Percentiles rank a stretch among this genome's conserved stretches.
These are phyloP conservation scores for Rhineura floridana DNA, from an alignment of 2,113 vertebrate genomes.

Conservation along the genomic window DNA sequence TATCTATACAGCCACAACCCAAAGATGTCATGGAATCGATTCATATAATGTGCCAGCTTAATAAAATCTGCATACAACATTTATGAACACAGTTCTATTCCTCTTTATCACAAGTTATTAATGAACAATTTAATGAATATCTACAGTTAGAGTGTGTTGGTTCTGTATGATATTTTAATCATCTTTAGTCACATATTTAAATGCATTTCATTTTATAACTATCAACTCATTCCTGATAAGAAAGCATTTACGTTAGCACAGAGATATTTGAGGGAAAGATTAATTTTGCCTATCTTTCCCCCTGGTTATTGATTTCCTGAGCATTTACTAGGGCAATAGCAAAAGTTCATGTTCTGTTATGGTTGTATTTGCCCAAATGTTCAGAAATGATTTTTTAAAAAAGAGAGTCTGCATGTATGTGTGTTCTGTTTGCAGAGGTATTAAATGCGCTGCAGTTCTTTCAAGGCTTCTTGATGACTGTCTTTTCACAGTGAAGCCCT, in stretches of 20 bases:
- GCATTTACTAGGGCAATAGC: constrained; percentile 57
- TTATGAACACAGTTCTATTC: constrained; percentile 84
- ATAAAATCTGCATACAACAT: constrained; percentile 86
- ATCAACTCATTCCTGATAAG: constrained; percentile 70
- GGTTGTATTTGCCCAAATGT: constrained; percentile 55
- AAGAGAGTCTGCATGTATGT: fast-evolving
- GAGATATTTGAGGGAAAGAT: constrained; percentile 63
- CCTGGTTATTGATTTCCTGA: constrained; percentile 71
- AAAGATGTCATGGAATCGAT: constrained; percentile 80
- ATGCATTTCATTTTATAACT: constrained; percentile 74
- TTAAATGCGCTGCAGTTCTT: constrained; percentile 4
- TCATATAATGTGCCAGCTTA: constrained; percentile 81
- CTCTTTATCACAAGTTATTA: constrained; percentile 84
- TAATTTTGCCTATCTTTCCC: constrained; percentile 54
- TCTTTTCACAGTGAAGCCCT: constrained; percentile 30
- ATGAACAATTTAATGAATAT: constrained; percentile 88
- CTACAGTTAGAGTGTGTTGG: constrained; percentile 76
- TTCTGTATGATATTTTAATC: constrained; percentile 82
- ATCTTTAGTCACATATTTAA: constrained; percentile 75
- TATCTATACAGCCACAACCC: constrained; percentile 78
- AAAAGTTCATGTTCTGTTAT: constrained; percentile 45
- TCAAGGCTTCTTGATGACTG: constrained; percentile 44
- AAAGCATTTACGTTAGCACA: constrained; percentile 57
- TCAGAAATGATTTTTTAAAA: constrained; percentile 31
- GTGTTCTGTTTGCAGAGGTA: constrained; percentile 29